These are phyloP conservation scores for Propithecus coquereli DNA, from an alignment of 2,113 vertebrate genomes.

Conservation along the genomic window DNA sequence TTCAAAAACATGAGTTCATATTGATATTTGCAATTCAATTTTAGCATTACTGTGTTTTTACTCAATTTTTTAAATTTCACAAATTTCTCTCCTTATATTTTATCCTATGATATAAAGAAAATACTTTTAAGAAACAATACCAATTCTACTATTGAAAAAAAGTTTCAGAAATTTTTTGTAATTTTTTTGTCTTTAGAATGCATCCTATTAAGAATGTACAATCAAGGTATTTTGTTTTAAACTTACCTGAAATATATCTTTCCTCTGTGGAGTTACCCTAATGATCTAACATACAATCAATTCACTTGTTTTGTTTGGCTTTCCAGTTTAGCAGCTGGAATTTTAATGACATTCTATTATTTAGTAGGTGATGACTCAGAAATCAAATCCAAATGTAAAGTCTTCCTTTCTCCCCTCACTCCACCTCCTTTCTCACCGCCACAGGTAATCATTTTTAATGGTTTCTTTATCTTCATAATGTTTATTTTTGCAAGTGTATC, in stretches of 20 bases:
- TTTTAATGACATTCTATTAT: not conserved
- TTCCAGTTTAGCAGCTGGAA: not conserved
- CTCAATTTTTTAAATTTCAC: not conserved
- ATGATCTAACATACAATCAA: not conserved
- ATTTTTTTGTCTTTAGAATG: not conserved
- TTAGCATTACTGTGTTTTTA: not conserved
- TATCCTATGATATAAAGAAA: not conserved
- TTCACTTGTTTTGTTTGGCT: not conserved
- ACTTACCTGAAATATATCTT: not conserved
- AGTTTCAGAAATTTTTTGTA: not conserved
- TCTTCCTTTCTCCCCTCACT: not conserved
- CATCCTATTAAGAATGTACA: not conserved
- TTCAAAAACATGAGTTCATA: not conserved
- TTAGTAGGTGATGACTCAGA: not conserved
- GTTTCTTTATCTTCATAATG: not conserved
- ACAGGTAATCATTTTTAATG: not conserved
- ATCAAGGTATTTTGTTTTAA: not conserved
- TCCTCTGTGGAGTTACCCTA: not conserved
- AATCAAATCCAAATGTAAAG: not conserved
- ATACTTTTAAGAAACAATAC: not conserved
- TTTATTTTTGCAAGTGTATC: not conserved
- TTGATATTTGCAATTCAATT: not conserved
- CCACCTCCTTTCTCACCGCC: not conserved
- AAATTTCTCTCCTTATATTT: not conserved
- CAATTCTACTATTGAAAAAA: not conserved